Evolutionary conservation across 2,797 vertebrate species (phyloP).

Genomic region (Syngnathus rostellatus): DNA sequence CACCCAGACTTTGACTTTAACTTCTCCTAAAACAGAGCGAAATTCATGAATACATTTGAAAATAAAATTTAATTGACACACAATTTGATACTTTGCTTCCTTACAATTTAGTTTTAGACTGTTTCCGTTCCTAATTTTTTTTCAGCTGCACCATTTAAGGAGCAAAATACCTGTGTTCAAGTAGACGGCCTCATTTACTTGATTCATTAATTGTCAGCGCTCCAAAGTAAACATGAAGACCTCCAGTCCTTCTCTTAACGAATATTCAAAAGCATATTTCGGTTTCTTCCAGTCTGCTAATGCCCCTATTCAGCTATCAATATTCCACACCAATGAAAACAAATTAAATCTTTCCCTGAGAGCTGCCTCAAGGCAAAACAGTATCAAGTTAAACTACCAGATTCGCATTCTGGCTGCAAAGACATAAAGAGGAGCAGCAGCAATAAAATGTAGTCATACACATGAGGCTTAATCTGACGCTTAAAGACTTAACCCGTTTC

Average conservation of each 20-base stretch:
- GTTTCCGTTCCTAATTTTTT: not conserved
- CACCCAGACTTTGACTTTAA: too few species aligned
- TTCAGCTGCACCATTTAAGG: not conserved
- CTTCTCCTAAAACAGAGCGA: not conserved
- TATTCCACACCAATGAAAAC: constrained; percentile 36
- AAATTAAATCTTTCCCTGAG: constrained; percentile 44
- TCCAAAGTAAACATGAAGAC: not conserved
- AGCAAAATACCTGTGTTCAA: not conserved
- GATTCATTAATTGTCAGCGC: not conserved
- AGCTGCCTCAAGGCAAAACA: constrained; percentile 52
- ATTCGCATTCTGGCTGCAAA: constrained; percentile 50
- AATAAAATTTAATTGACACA: not conserved
- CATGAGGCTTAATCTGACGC: constrained; percentile 30
- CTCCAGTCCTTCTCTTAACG: not conserved
- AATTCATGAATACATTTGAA: not conserved
- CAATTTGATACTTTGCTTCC: not conserved
- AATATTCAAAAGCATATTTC: constrained; percentile 9
- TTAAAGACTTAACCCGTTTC: constrained; percentile 41
- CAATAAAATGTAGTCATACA: not conserved
- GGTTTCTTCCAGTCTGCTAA: constrained; percentile 21
- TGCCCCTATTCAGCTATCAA: constrained; percentile 43
- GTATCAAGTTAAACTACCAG: constrained; percentile 40
- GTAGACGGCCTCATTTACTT: too few species aligned
- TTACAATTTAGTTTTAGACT: not conserved
- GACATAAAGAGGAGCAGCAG: constrained; percentile 32